Conservation (phyloP, 2,888 invertebrate species). For the Oscheius sp. region DNA sequence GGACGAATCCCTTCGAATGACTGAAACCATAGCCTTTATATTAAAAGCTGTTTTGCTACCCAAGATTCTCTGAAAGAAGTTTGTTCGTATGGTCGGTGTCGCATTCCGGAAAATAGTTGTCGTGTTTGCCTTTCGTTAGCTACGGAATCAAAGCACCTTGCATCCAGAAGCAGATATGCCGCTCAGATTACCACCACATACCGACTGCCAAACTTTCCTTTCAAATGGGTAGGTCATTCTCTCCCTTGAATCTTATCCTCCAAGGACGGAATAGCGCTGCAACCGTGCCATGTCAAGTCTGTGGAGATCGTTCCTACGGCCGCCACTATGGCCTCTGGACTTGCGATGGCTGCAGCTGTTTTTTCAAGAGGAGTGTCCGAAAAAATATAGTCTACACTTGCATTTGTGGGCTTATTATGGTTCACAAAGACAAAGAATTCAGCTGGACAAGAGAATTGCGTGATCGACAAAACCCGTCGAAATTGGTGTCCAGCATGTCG, state of each 20-base stretch:
- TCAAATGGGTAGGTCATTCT: constrained; percentile 18
- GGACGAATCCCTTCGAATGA: no score
- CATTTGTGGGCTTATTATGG: constrained; percentile 36
- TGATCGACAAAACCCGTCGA: constrained; percentile 82
- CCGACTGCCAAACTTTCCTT: not conserved
- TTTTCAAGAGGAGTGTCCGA: constrained; percentile 81
- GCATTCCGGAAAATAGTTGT: not conserved
- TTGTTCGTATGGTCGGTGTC: no score
- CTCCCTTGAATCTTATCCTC: not conserved
- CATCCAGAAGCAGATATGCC: not conserved
- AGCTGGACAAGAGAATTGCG: constrained; percentile 81
- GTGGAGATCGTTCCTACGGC: constrained; percentile 79
- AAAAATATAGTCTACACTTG: constrained; percentile 47
- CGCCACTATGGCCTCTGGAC: constrained; percentile 83
- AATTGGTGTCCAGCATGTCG: constrained; percentile 89
- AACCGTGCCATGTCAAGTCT: constrained; percentile 77
- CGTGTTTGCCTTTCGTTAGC: constrained; percentile 23
- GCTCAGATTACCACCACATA: constrained; percentile 5
- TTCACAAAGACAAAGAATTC: constrained; percentile 19
- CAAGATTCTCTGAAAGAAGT: no score
- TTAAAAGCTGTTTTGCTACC: no score
- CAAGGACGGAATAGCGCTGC: constrained; percentile 36
- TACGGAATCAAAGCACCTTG: constrained; percentile 27
- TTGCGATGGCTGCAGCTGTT: constrained; percentile 89
- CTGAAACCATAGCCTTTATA: no score